These are phyloP conservation scores for Pocillopora verrucosa DNA, from an alignment of 64 coral and sea anemone genomes.

Conservation along the genomic window DNA sequence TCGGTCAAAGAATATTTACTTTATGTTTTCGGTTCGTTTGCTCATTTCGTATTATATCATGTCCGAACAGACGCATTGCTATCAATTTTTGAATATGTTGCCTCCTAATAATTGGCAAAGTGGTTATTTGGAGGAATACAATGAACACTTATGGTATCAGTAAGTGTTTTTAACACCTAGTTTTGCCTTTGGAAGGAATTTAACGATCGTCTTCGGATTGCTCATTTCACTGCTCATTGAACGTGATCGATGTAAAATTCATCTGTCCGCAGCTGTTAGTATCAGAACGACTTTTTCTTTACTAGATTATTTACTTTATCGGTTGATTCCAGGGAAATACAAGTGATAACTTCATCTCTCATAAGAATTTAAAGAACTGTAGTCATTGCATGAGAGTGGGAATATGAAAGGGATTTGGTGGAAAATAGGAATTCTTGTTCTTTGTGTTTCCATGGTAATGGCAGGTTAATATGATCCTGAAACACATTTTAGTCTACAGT, in stretches of 20 bases:
- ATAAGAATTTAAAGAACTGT: too few relatives aligned
- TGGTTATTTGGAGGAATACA: conserved; percentile 4
- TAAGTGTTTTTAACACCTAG: background rate
- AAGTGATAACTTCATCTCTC: background rate
- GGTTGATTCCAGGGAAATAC: background rate
- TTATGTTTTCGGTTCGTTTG: background rate
- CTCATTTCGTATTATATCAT: conserved; percentile 1
- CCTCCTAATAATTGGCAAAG: background rate
- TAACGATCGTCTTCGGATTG: background rate
- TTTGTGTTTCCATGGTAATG: background rate
- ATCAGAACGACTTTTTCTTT: background rate
- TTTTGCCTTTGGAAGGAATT: background rate
- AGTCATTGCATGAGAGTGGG: background rate
- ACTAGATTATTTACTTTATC: background rate
- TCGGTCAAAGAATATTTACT: background rate
- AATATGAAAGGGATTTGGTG: background rate
- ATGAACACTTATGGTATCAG: background rate
- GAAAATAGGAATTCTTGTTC: background rate
- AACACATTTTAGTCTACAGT: background rate
- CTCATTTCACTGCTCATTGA: background rate
- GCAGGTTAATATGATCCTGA: background rate
- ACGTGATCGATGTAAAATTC: background rate
- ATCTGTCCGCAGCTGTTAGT: background rate
- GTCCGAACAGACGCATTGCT: background rate
- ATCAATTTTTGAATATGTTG: background rate